Base-by-base conservation (phyloP, 2,113 vertebrate species). In the Oncorhynchus nerka region DNA sequence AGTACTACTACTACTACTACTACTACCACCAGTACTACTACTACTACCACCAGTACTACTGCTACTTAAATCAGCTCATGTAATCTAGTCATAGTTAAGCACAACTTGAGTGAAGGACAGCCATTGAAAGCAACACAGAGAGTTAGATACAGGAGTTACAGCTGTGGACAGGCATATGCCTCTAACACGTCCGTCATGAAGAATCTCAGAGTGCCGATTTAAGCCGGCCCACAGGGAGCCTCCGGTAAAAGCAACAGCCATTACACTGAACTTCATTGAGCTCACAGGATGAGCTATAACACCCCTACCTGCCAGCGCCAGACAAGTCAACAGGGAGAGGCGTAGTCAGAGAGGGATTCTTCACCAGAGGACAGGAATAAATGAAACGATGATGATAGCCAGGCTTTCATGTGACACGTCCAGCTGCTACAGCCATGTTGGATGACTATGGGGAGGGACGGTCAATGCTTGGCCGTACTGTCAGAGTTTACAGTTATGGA, bases 331-430 rank as follows among this genome's bases (percentile, higher is more conserved):
- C 20, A 5, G 71, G 39, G 61, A 76, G 48, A 55, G 45, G 51
- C 49, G 26, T 76, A 79, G 76, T 71, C 0, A 49, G 77, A 79
- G 59, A 76, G 34, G 39, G 70, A 73, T 74, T 77, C 77, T 78
- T 32, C 49, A 62, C 16, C 28, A 34, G 71, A 45, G 62, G 8
- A 34, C n/a, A 24, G 19, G 62, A 59, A 16, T 68, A 49, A 70
- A 34, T 49, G 4, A 75, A 75, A 32, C 32, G 24, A 7, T 66
- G 24, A 64, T 24, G 28, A 70, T 69, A 32, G 19, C 16, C 49
- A 24, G 34, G 67, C 64, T 62, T 22, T n/a, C 20, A 20, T 45
- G 49, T 55, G 12, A 19, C 4, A 55, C 16, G 55, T 16, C 13
- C 16, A 1, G 55, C 6, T 57, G 16, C 55, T 16, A 57, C 13